Conservation (phyloP, 2,113 vertebrate genomes). For the Alosa alosa region DNA sequence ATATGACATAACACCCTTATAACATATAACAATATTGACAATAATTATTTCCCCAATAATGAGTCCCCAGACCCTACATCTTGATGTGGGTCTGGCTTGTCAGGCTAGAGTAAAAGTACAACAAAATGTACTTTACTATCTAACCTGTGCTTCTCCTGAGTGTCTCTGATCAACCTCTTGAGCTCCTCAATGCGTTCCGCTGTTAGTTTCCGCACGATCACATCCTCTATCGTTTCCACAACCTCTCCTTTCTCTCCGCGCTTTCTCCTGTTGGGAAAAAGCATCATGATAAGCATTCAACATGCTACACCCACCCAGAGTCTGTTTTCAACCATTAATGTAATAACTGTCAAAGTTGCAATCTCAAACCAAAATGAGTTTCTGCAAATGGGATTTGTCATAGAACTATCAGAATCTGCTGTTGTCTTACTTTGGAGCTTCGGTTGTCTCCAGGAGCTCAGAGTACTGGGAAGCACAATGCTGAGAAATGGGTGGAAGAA, state of each 20-base stretch:
- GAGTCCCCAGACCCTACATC: too few species aligned
- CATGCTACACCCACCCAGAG: neutral
- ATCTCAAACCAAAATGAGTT: neutral
- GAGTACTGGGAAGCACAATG: conserved; percentile 83
- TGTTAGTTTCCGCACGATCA: conserved; percentile 90
- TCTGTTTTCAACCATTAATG: neutral
- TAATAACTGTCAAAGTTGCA: neutral
- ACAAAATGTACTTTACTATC: too few species aligned
- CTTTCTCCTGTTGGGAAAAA: conserved; percentile 76
- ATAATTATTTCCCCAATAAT: too few species aligned
- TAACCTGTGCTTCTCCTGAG: conserved; percentile 92
- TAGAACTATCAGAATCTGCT: neutral
- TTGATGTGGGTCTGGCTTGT: too few species aligned
- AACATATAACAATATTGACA: too few species aligned
- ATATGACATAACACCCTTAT: too few species aligned
- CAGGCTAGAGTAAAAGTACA: too few species aligned
- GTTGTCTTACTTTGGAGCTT: conserved; percentile 88
- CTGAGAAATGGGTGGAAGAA: conserved; percentile 41
- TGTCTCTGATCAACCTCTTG: conserved; percentile 91
- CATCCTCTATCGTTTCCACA: conserved; percentile 94
- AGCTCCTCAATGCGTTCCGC: conserved; percentile 89
- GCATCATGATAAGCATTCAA: neutral
- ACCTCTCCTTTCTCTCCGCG: conserved; percentile 93
- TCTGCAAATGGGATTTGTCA: neutral
- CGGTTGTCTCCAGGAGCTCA: conserved; percentile 89